Percentiles rank a stretch among this genome's conserved stretches.
Conservation (phyloP, 1,140 invertebrate genomes). For the Venturia canescens region DNA sequence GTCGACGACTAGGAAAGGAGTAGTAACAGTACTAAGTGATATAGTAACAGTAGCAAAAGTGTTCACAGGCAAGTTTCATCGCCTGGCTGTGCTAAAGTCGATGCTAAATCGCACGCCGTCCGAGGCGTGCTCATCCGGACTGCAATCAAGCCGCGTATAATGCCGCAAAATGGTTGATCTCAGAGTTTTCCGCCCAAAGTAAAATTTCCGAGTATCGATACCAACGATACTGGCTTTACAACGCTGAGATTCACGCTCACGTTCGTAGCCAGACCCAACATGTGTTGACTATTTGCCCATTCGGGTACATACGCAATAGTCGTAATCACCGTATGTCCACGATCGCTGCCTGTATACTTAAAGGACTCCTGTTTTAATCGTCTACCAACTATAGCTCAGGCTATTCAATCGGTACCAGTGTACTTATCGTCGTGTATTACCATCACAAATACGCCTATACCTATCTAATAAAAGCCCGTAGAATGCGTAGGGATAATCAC, state of each 20-base stretch:
- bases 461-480: constrained; percentile 3
- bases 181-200: not conserved
- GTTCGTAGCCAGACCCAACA: not conserved
- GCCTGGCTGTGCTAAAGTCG: constrained; percentile 60
- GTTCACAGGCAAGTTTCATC: not conserved
- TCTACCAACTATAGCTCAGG: not conserved
- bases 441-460: not conserved
- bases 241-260: not conserved
- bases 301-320: not conserved
- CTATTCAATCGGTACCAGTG: not conserved
- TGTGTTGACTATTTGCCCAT: not conserved
- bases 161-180: constrained; percentile 64
- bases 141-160: constrained; percentile 52
- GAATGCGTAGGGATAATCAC: not conserved
- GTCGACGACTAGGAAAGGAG: too few relatives aligned
- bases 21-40: not conserved
- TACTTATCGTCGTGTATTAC: constrained; percentile 4
- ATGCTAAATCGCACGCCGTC: constrained; percentile 61
- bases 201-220: not conserved
- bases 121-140: constrained; percentile 11
- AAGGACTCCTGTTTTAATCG: not conserved
- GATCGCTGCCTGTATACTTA: not conserved
- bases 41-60: constrained; percentile 12
- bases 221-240: not conserved
- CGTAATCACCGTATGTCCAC: not conserved